Conservation (phyloP, 2,888 invertebrate genomes). For the Eledona agricola region DNA sequence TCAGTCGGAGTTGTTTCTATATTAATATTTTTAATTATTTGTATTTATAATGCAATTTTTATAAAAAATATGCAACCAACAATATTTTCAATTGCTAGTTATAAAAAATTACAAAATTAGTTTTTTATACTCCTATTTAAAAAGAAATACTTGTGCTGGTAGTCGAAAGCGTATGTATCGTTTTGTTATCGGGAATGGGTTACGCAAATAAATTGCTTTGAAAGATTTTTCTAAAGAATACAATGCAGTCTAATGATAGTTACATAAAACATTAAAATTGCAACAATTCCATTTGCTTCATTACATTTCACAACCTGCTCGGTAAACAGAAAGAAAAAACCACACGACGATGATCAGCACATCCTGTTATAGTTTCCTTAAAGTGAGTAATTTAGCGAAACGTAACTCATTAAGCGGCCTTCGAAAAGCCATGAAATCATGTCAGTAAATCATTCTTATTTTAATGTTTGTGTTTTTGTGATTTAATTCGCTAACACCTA, state of each 20-base stretch:
- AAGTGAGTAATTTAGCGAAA: slow-evolving; percentile 46
- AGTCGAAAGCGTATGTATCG: background rate
- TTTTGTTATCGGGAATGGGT: background rate
- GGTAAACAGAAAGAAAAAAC: slow-evolving; percentile 19
- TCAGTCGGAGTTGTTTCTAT: too few species aligned
- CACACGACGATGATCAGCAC: slow-evolving; percentile 33
- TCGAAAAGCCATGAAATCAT: slow-evolving; percentile 35
- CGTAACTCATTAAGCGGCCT: slow-evolving; percentile 33
- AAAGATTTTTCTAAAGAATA: slow-evolving; percentile 13
- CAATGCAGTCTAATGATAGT: slow-evolving; percentile 12
- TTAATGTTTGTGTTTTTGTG: slow-evolving; percentile 34
- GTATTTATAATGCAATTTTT: too few species aligned
- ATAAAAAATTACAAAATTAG: too few species aligned
- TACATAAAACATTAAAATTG: slow-evolving; percentile 14
- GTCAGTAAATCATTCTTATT: slow-evolving; percentile 39
- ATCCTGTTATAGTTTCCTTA: slow-evolving; percentile 50
- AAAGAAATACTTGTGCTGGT: too few species aligned
- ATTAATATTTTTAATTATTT: too few species aligned
- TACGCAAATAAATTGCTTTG: slow-evolving; percentile 4
- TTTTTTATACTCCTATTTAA: too few species aligned
- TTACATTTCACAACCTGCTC: slow-evolving; percentile 16
- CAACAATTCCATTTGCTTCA: slow-evolving; percentile 26
- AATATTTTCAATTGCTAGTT: too few species aligned
- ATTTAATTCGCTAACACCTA: slow-evolving; percentile 38
- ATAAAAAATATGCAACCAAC: too few species aligned